Base-by-base conservation (phyloP, 2,797 vertebrate genomes). In the Amniataba percoides region DNA sequence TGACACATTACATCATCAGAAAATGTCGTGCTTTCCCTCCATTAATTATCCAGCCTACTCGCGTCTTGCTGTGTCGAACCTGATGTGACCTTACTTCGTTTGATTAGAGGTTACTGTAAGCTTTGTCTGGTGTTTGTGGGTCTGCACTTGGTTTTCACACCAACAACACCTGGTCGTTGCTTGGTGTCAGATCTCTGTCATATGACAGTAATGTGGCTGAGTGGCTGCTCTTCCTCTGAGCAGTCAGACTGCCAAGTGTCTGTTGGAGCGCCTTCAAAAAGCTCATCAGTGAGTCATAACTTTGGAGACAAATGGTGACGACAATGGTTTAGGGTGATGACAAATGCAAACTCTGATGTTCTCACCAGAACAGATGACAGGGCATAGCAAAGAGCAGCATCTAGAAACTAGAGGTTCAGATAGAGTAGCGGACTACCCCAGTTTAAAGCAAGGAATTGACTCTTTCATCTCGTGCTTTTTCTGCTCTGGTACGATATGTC, bases 251-350 rank as follows among this genome's bases (percentile, higher is more conserved):
- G 68, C 77, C 67, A 65, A 64, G 81, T 87, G 85, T 89, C 75
- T 61, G 65, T 80, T 86, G 84, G 82, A 84, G 40, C 16, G 0
- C 34, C 43, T 67, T 81, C 88, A 86, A 69, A 68, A 53, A 1
- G 0, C 19, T 82, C 75, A 73, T 77, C 73, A 61, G 3, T 78
- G 80, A 90, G 81, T 88, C 92, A 88, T 72, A 64, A 59, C 52
- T 74, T 39, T 45, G 25, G 31, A 89, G 69, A 85, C 64, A 57
- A 83, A 82, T 43, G 1, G 51, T 74, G 75, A 89, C 25, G 51
- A 46, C 74, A 71, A 15, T 9, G 7, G 57, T 42, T 31, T 19
- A 6, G 27, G 13, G 70, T 58, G 71, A 77, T 78, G 80, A 87
- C 43, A 74, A 70, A 77, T 23, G 52, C 43, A 46, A 62, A 63